A percentile compares a stretch with the other conserved stretches of the same genome.
Conservation (phyloP, 2,888 invertebrate species). For the Drosophila dives region DNA sequence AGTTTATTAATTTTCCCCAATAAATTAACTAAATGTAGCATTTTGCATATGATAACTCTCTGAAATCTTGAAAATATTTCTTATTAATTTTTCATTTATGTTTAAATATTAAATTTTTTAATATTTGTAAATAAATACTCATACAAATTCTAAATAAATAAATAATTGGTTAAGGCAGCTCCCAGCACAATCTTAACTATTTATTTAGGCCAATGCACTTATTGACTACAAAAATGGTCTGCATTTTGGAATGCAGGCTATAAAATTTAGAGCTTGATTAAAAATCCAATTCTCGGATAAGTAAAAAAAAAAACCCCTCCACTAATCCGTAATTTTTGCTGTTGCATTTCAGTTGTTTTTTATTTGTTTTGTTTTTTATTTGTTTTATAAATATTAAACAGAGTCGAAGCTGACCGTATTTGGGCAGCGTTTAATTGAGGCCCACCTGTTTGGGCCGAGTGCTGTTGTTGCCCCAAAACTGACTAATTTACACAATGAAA, state of each 20-base stretch:
- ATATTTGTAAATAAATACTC: background rate
- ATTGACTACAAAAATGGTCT: background rate
- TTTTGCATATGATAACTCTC: too few relatives aligned
- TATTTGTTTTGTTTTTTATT: background rate
- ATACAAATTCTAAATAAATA: too few relatives aligned
- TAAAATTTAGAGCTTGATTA: background rate
- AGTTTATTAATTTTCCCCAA: too few relatives aligned
- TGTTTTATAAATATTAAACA: conserved; percentile 43
- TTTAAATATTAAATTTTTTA: too few relatives aligned
- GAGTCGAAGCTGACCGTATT: conserved; percentile 51
- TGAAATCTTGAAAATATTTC: too few relatives aligned
- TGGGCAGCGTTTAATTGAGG: conserved; percentile 54
- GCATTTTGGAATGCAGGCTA: background rate
- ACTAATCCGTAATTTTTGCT: background rate
- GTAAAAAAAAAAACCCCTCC: background rate
- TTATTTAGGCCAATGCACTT: background rate
- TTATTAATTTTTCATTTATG: too few relatives aligned
- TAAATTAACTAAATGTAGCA: too few relatives aligned
- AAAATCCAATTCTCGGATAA: background rate
- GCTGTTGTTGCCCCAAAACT: conserved; percentile 40
- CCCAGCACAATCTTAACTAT: background rate
- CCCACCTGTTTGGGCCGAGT: conserved; percentile 39
- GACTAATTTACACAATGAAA: conserved; percentile 76
- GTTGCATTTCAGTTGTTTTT: conserved; percentile 6
- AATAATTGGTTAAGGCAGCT: background rate